A percentile compares a stretch with the other conserved stretches of the same genome.
phyloP scores from a whole-genome alignment of 2,888 invertebrate genomes.

The Tenthredo mesomela region DNA sequence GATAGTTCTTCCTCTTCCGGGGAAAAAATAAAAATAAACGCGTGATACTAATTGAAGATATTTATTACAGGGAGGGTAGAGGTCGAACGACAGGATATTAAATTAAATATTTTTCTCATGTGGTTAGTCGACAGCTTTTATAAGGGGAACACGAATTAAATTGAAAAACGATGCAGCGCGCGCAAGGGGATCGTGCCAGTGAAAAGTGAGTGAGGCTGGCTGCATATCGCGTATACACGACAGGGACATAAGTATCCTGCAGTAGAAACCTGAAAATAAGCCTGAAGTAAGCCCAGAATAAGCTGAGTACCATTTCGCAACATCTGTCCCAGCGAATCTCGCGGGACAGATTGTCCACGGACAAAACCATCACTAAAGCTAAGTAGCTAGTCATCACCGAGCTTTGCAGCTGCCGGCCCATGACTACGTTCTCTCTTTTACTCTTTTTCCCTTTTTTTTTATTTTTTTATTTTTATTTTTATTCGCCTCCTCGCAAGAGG shows the following conservation, averaged over 20 bases:
- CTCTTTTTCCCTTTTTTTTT: background rate
- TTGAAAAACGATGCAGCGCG: background rate
- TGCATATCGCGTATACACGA: constrained; percentile 25
- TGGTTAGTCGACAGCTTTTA: background rate
- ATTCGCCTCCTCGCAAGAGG: background rate
- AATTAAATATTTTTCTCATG: background rate
- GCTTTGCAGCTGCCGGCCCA: constrained; percentile 27
- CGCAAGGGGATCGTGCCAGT: background rate
- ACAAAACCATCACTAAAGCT: constrained; percentile 29
- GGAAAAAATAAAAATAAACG: background rate
- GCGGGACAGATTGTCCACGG: constrained; percentile 31
- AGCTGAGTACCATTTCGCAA: constrained; percentile 24
- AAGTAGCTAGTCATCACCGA: constrained; percentile 46
- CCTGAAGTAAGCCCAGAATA: constrained; percentile 29
- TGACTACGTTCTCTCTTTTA: background rate
- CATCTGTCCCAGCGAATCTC: constrained; percentile 44
- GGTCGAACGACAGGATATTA: background rate
- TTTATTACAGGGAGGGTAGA: background rate
- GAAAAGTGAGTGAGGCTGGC: background rate
- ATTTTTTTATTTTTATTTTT: no score
- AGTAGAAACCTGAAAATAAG: constrained; percentile 28
- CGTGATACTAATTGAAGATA: constrained; percentile 31
- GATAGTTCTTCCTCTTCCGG: constrained; percentile 5
- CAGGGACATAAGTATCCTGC: constrained; percentile 16
- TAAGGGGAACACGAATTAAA: background rate